Percentiles rank a stretch among this genome's conserved stretches.
phyloP scores from a whole-genome alignment of 2,888 invertebrate genomes.

The Drosophila helvetica region DNA sequence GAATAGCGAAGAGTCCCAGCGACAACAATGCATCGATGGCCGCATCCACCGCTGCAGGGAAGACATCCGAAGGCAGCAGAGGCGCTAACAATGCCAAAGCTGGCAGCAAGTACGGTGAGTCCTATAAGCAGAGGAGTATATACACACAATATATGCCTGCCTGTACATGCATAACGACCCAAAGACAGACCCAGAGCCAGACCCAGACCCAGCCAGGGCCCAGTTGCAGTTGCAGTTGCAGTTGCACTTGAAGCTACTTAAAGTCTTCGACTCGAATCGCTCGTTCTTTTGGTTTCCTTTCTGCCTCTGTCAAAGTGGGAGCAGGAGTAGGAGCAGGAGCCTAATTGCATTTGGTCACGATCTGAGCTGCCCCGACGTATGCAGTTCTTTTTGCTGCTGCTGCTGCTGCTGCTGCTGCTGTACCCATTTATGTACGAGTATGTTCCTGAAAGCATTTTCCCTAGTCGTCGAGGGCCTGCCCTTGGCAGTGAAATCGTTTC shows the following conservation, averaged over 20 bases:
- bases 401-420: slow-evolving; percentile 17
- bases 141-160: background rate
- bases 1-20: slow-evolving; percentile 32
- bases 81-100: slow-evolving; percentile 56
- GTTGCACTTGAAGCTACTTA: slow-evolving; percentile 26
- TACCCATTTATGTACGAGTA: slow-evolving; percentile 13
- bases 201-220: background rate
- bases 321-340: slow-evolving; percentile 14
- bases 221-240: slow-evolving; percentile 35
- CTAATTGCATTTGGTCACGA: slow-evolving; percentile 83
- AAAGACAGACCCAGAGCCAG: background rate
- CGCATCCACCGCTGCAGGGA: slow-evolving; percentile 26
- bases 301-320: background rate
- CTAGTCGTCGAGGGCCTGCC: slow-evolving; percentile 55
- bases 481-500: slow-evolving; percentile 76
- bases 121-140: slow-evolving; percentile 46
- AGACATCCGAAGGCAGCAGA: slow-evolving; percentile 16
- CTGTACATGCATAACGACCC: background rate
- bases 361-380: slow-evolving; percentile 61
- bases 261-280: slow-evolving; percentile 7
- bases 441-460: slow-evolving; percentile 38
- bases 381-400: slow-evolving; percentile 36
- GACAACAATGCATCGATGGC: slow-evolving; percentile 25
- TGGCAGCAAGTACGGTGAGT: slow-evolving; percentile 75
- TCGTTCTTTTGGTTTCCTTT: slow-evolving; percentile 12